Evolutionary conservation across 2,797 vertebrate species (phyloP).

Genomic region (Lacerta agilis): DNA sequence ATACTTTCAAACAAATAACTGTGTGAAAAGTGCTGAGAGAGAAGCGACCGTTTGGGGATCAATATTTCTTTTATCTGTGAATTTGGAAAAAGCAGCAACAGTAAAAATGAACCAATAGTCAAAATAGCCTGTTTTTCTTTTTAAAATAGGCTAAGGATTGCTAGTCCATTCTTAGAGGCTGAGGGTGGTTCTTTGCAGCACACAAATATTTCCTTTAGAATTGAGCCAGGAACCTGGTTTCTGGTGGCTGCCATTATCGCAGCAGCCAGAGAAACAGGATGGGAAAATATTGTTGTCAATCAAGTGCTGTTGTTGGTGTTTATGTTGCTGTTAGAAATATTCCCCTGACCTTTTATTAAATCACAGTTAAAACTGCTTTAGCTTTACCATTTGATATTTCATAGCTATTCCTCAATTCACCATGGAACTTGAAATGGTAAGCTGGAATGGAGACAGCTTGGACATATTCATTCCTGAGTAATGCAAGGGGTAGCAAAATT

Average conservation of each 20-base stretch:
- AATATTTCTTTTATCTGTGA: not conserved
- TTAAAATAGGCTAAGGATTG: constrained; percentile 26
- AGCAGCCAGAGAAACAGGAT: constrained; percentile 35
- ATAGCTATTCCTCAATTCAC: constrained; percentile 59
- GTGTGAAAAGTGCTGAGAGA: not conserved
- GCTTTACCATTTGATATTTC: constrained; percentile 50
- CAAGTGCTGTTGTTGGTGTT: constrained; percentile 41
- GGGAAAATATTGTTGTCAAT: constrained; percentile 37
- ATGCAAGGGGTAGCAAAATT: not conserved
- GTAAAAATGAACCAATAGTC: constrained; percentile 22
- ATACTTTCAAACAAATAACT: not conserved
- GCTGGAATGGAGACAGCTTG: constrained; percentile 18
- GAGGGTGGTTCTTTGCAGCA: constrained; percentile 43
- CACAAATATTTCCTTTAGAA: constrained; percentile 41
- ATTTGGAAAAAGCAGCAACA: not conserved
- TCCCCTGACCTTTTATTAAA: constrained; percentile 32
- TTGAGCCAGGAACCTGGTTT: constrained; percentile 4
- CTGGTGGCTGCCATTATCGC: constrained; percentile 21
- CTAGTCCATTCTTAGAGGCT: constrained; percentile 25
- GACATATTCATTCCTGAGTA: constrained; percentile 32
- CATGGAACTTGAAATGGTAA: constrained; percentile 22
- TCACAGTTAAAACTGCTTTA: constrained; percentile 43
- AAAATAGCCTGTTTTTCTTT: constrained; percentile 51
- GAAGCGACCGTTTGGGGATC: not conserved
- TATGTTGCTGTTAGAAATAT: not conserved